Base-by-base conservation (phyloP, 2,113 vertebrate genomes). In the Picathartes gymnocephalus region DNA sequence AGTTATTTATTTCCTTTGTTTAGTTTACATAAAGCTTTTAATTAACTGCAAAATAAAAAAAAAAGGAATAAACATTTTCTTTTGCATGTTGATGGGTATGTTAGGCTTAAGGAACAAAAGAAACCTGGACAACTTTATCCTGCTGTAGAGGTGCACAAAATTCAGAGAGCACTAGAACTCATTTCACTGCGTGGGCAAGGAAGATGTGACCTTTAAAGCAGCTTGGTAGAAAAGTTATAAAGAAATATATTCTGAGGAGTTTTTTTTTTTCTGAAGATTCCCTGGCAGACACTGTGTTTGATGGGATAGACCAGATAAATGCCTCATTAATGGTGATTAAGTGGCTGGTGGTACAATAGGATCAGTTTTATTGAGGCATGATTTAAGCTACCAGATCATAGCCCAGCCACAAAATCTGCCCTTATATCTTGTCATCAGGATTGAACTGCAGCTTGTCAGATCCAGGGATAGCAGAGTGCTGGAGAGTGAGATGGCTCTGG, bases 391-490 rank as follows among this genome's bases (percentile, higher is more conserved):
- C 27, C 31, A 11, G 20, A 42, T 78, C 8, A 17, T 35, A 40
- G 23, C 15, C 51, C 31, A 15, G 5, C 23, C n/a, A 22, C 45
- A 53, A 21, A 53, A 54, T 48, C 40, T 58, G 57, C 69, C 42
- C 77, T 83, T 13, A 2, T 20, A 21, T 60, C 24, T 42, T 56
- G 22, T 19, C 13, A 4, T 39, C 13, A 15, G 54, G 40, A 51
- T 21, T 37, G 13, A 18, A 13, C 11, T 51, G 56, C 47, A 48
- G 78, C 10, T 9, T 35, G 51, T 71, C 28, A 58, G 42, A 31
- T 3, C 19, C 25, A 14, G 61, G n/a, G 24, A 5, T 0, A 51
- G 37, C 15, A 1, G 39, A 23, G 47, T 20, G 48, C 45, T 35
- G 8, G 11, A 13, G 47, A 9, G 15, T 2, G 21, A 66, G 44